Percentiles rank a stretch among this genome's conserved stretches.
phyloP scores from a whole-genome alignment of 2,113 vertebrate genomes.

The Melanocharis versteri region DNA sequence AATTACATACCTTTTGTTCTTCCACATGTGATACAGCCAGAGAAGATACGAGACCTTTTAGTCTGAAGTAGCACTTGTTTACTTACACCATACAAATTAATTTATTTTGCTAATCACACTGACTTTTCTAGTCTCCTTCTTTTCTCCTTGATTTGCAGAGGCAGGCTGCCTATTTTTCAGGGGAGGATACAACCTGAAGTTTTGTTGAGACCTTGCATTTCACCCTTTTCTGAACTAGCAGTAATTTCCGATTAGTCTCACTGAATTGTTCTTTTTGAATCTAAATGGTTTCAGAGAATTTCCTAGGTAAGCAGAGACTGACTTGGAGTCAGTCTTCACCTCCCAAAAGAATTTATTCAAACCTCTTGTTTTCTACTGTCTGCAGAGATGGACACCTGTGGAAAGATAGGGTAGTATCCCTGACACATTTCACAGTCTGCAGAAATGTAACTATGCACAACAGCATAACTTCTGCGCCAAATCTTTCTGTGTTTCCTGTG shows the following conservation, averaged over 20 bases:
- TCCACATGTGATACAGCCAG: neutral
- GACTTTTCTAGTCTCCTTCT: neutral
- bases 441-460: neutral
- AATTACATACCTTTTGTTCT: neutral
- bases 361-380: neutral
- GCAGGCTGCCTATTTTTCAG: neutral
- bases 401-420: neutral
- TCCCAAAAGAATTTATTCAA: neutral
- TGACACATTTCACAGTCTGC: neutral
- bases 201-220: neutral
- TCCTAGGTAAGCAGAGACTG: neutral
- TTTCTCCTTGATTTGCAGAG: neutral
- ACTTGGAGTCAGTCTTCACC: neutral
- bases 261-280: neutral
- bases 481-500: neutral
- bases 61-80: neutral
- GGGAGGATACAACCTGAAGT: neutral
- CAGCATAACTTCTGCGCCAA: neutral
- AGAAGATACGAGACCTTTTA: neutral
- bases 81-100: neutral
- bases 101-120: neutral
- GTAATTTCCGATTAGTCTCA: neutral
- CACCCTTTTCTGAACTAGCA: neutral
- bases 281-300: neutral
- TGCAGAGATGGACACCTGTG: neutral